These are phyloP conservation scores for Sceloporus tristichus DNA, from an alignment of 2,113 vertebrate genomes.

Conservation along the genomic window DNA sequence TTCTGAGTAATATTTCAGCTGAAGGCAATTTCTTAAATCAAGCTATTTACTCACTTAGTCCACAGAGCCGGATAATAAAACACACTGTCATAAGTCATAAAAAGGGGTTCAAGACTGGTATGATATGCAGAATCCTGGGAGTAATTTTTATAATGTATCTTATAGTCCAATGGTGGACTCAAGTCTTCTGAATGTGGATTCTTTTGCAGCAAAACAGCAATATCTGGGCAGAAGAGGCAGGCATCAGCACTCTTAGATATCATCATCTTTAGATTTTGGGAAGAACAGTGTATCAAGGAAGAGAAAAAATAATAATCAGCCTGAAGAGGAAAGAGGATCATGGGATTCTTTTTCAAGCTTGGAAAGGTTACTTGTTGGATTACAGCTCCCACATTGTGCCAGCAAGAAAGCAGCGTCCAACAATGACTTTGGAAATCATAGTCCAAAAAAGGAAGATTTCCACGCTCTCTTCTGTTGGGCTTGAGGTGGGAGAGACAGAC, in stretches of 20 bases:
- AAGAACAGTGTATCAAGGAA: too few species aligned
- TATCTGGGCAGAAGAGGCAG: not conserved
- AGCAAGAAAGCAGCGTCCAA: not conserved
- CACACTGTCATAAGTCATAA: not conserved
- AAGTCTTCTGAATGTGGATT: not conserved
- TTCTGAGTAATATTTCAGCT: conserved; percentile 2
- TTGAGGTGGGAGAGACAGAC: not conserved
- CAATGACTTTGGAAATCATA: too few species aligned
- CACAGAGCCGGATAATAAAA: conserved; percentile 24
- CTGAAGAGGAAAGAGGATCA: too few species aligned
- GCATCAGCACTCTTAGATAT: too few species aligned
- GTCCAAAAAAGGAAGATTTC: not conserved
- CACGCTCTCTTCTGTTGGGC: not conserved
- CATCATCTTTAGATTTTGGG: too few species aligned
- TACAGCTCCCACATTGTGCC: not conserved
- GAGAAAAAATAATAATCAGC: too few species aligned
- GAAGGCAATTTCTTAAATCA: not conserved
- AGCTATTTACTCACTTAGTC: conserved; percentile 8
- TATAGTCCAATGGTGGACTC: not conserved
- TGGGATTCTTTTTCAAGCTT: too few species aligned
- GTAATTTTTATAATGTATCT: not conserved
- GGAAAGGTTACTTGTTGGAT: not conserved
- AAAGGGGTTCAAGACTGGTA: not conserved
- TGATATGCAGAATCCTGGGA: not conserved
- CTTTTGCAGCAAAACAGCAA: not conserved